Evolutionary conservation across 2,113 vertebrate species (phyloP).

Genomic region (Grammomys dolichurus): DNA sequence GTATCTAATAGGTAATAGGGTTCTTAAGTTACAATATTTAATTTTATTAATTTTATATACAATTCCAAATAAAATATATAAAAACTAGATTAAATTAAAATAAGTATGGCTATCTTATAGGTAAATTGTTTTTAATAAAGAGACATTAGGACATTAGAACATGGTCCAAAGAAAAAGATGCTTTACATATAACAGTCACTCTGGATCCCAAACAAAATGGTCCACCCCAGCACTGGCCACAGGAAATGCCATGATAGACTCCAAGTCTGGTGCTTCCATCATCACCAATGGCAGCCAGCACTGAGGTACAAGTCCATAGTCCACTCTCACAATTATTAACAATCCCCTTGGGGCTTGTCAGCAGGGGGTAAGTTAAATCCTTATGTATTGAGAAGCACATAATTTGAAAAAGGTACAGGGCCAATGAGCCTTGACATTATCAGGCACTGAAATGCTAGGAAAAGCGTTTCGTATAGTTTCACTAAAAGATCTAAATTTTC

Average conservation of each 20-base stretch:
- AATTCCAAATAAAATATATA: conserved; percentile 6
- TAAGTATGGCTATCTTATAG: background rate
- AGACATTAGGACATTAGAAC: conserved; percentile 72
- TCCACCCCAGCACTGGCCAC: conserved; percentile 54
- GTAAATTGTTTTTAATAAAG: conserved; percentile 53
- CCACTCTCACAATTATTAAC: conserved; percentile 86
- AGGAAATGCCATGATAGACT: conserved; percentile 66
- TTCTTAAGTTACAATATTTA: conserved; percentile 32
- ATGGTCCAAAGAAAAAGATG: conserved; percentile 78
- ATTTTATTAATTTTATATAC: conserved; percentile 35
- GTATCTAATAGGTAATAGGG: background rate
- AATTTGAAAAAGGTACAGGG: conserved; percentile 88
- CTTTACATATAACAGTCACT: conserved; percentile 75
- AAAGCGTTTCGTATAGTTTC: conserved; percentile 77
- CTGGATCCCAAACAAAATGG: conserved; percentile 57
- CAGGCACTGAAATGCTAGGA: conserved; percentile 80
- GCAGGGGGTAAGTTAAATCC: conserved; percentile 89
- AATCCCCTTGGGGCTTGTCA: conserved; percentile 85
- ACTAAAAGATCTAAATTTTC: conserved; percentile 75
- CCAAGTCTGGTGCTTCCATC: conserved; percentile 72
- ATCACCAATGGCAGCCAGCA: conserved; percentile 75
- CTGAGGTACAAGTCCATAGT: conserved; percentile 67
- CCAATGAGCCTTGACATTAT: conserved; percentile 88
- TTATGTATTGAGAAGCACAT: conserved; percentile 87
- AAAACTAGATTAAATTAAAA: conserved; percentile 61